phyloP scores from a whole-genome alignment of 2,113 vertebrate genomes.

The Laticauda colubrina region DNA sequence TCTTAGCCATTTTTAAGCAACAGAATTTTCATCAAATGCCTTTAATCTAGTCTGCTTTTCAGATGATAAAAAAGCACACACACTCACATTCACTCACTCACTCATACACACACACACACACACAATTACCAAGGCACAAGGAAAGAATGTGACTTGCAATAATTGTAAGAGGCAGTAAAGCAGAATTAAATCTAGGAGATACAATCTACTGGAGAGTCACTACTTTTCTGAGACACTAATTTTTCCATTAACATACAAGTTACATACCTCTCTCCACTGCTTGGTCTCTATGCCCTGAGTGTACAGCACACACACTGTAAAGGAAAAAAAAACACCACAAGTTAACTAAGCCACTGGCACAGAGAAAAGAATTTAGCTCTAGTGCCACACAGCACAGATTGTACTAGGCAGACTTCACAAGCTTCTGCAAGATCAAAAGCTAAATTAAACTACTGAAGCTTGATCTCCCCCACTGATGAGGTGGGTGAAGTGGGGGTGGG shows the following conservation, averaged over 20 bases:
- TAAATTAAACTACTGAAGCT: not conserved
- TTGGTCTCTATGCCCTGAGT: conserved; percentile 88
- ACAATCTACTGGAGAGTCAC: not conserved
- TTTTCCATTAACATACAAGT: not conserved
- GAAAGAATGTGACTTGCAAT: not conserved
- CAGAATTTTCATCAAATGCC: not conserved
- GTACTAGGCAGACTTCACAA: not conserved
- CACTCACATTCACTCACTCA: too few relatives aligned
- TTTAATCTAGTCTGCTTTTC: not conserved
- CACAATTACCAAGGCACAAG: not conserved
- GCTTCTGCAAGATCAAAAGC: not conserved
- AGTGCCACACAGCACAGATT: not conserved
- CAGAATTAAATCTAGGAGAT: not conserved
- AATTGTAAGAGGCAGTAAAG: not conserved
- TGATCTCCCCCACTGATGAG: not conserved
- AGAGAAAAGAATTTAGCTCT: rapidly evolving
- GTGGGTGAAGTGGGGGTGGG: not conserved
- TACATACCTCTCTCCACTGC: conserved; percentile 90
- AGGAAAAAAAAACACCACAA: not conserved
- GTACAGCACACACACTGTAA: conserved; percentile 89
- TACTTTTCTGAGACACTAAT: not conserved
- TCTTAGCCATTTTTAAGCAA: not conserved
- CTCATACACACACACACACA: too few relatives aligned
- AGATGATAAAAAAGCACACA: not conserved
- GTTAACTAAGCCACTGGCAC: not conserved